These are phyloP conservation scores for Petrosia ficiformis DNA, from an alignment of 37 sponge, comb jelly and placozoan species.

Conservation along the genomic window DNA sequence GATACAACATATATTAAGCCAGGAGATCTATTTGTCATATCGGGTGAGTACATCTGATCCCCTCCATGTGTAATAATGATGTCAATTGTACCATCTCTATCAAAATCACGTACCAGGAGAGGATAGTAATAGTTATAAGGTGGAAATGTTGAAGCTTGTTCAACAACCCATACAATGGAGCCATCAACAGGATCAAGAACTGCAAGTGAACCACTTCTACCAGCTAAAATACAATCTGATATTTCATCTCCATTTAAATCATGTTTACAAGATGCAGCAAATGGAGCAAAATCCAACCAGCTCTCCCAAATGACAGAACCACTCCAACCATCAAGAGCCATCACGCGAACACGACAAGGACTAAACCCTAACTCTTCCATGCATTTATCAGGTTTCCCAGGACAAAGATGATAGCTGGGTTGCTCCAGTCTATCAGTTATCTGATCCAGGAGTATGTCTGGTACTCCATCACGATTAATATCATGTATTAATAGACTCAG, in stretches of 20 bases:
- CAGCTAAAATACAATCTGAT: slow-evolving; percentile 61
- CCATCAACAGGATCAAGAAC: slow-evolving; percentile 40
- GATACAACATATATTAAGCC: slow-evolving; percentile 55
- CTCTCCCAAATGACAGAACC: slow-evolving; percentile 50
- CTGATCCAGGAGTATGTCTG: slow-evolving; percentile 29
- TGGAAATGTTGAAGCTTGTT: slow-evolving; percentile 18
- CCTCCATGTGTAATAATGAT: slow-evolving; percentile 71
- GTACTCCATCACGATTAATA: slow-evolving; percentile 52
- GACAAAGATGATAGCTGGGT: neutral
- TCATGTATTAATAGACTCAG: slow-evolving; percentile 38
- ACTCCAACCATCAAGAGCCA: slow-evolving; percentile 45
- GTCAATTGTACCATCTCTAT: slow-evolving; percentile 70
- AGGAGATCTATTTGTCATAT: slow-evolving; percentile 30
- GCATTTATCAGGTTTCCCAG: slow-evolving; percentile 8
- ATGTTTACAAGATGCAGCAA: slow-evolving; percentile 42
- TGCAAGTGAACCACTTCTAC: slow-evolving; percentile 38
- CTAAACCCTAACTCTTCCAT: slow-evolving; percentile 11
- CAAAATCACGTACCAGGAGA: slow-evolving; percentile 51
- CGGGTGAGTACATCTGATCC: slow-evolving; percentile 34
- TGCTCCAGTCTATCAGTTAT: neutral
- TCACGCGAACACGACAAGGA: slow-evolving; percentile 31
- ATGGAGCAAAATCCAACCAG: slow-evolving; percentile 19
- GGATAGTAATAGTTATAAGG: slow-evolving; percentile 71
- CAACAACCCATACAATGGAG: slow-evolving; percentile 57
- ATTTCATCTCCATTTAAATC: slow-evolving; percentile 61